Evolutionary conservation across 1,140 invertebrate genomes (phyloP), one percentile per base, ranked within the genome.

Genomic region (Sycophaga agraensis): DNA sequence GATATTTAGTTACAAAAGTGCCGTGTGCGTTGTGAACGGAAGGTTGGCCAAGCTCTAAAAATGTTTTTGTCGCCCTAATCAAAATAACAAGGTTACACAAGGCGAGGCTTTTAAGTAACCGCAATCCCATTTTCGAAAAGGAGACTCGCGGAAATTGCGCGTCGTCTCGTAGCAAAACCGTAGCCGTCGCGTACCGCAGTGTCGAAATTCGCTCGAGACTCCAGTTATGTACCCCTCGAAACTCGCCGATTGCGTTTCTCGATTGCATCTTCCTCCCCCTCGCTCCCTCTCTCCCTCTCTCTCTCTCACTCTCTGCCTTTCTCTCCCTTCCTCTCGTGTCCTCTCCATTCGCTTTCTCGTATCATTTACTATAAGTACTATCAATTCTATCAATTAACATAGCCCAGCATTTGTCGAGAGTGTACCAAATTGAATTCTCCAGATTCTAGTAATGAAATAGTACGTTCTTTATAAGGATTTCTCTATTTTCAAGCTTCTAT

Each of bases 121-220:
- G 22, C 59, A 61, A 61, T 54, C 31, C 59, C 50, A 61, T 61
- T 61, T 61, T 55, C 34, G 50, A 61, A 51, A 54, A 61, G 50
- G 50, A 61, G 42, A 61, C 43, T 40, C 42, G 35, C 50, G 59
- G 34, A 54, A 54, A 54, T 61, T 54, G 24, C 50, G 39, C 40
- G 11, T 5, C 39, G 8, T 9, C 58, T 45, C 58, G 12, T 8
- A 9, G 35, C 22, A 21, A 53, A 60, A 45, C 24, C 50, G 11
- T 50, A 35, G 6, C n/a, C 14, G 9, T 21, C 14, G 31, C 3
- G 17, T 6, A 9, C 34, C 22, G 16, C 31, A 61, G 31, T 54
- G 49, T 54, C 42, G 59, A 54, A 61, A 54, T 61, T 39, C 42
- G 24, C 40, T 51, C 48, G 26, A 51, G 39, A 43, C 17, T 43